Conservation (phyloP, 2,797 vertebrate species). For the Staurois parvus region DNA sequence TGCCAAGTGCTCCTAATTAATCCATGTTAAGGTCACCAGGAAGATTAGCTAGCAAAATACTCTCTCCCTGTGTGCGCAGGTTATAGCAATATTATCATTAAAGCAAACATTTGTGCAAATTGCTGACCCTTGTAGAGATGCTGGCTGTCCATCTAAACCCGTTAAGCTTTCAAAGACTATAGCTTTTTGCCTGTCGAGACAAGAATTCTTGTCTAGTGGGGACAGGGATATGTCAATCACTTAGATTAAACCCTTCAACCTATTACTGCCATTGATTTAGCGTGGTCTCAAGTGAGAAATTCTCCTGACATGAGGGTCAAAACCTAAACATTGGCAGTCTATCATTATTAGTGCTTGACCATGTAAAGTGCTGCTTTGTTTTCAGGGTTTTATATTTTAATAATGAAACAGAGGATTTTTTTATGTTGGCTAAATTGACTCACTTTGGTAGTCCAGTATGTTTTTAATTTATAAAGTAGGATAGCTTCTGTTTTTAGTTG, state of each 20-base stretch:
- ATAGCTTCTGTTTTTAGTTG: too few species aligned
- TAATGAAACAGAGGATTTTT: background rate
- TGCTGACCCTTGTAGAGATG: background rate
- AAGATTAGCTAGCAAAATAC: slow-evolving; percentile 8
- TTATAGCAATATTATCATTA: background rate
- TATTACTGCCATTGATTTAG: slow-evolving; percentile 41
- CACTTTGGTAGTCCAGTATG: too few species aligned
- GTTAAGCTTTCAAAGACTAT: slow-evolving; percentile 11
- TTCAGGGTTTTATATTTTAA: background rate
- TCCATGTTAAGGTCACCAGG: background rate
- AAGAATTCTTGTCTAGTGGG: slow-evolving; percentile 25
- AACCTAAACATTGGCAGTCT: slow-evolving; percentile 32
- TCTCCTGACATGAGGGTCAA: slow-evolving; percentile 19
- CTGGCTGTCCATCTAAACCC: background rate
- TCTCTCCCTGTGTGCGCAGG: background rate
- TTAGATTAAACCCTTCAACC: slow-evolving; percentile 39
- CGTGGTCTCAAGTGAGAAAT: slow-evolving; percentile 35
- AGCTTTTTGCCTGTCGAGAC: background rate
- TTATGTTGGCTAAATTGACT: background rate
- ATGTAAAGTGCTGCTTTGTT: background rate
- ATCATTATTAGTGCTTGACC: slow-evolving; percentile 33
- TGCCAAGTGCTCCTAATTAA: slow-evolving; percentile 8
- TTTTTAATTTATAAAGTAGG: too few species aligned
- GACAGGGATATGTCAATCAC: slow-evolving; percentile 30
- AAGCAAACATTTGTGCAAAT: slow-evolving; percentile 6